phyloP scores from a whole-genome alignment of 2,888 invertebrate genomes.

The Athalia cordata region DNA sequence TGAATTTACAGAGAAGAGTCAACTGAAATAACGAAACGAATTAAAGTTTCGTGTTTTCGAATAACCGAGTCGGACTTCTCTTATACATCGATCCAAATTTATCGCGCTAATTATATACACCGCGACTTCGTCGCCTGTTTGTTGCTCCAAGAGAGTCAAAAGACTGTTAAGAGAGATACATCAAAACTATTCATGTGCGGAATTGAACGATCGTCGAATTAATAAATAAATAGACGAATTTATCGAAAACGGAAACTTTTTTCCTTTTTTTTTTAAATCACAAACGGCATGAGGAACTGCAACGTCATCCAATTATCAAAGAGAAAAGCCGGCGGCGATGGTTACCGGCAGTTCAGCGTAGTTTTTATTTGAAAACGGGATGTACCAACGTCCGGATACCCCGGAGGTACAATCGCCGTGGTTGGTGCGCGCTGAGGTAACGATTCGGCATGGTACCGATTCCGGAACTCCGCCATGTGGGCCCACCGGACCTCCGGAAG shows the following conservation, averaged over 20 bases:
- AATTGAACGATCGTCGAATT: too few species aligned
- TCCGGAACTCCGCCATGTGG: slow-evolving; percentile 57
- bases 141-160: slow-evolving; percentile 18
- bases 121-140: slow-evolving; percentile 35
- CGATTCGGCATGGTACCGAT: slow-evolving; percentile 76
- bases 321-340: background rate
- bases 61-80: background rate
- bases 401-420: slow-evolving; percentile 77
- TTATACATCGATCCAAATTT: slow-evolving; percentile 62
- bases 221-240: background rate
- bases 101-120: slow-evolving; percentile 64
- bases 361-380: slow-evolving; percentile 9
- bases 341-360: background rate
- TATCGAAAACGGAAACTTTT: background rate
- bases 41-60: slow-evolving; percentile 6
- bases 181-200: background rate
- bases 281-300: background rate
- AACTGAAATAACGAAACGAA: background rate
- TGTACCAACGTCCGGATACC: slow-evolving; percentile 43
- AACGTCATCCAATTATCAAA: background rate
- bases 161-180: background rate
- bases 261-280: too few species aligned
- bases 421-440: slow-evolving; percentile 82
- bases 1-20: background rate
- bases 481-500: slow-evolving; percentile 67